A percentile compares a stretch with the other conserved stretches of the same genome.
These are phyloP conservation scores for Telmatherina bonti DNA, from an alignment of 2,797 vertebrate genomes.

Conservation along the genomic window DNA sequence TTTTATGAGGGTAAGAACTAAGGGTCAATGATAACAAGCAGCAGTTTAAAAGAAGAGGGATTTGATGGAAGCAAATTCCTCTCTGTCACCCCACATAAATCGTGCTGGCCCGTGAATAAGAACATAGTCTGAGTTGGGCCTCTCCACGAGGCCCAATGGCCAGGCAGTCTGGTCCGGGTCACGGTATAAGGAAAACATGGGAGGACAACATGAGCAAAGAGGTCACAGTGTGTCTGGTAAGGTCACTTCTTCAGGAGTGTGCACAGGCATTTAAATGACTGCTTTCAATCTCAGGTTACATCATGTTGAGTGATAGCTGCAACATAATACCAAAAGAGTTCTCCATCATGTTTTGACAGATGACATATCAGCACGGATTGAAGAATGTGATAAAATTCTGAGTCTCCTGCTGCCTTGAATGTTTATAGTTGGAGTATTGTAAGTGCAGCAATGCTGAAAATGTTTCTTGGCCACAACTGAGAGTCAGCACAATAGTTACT, in stretches of 20 bases:
- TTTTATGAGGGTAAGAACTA: slow-evolving; percentile 73
- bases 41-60: slow-evolving; percentile 72
- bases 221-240: slow-evolving; percentile 71
- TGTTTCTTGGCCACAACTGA: slow-evolving; percentile 40
- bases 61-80: slow-evolving; percentile 83
- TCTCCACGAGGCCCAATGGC: slow-evolving; percentile 46
- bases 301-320: slow-evolving; percentile 50
- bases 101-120: slow-evolving; percentile 67
- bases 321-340: slow-evolving; percentile 54
- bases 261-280: slow-evolving; percentile 57
- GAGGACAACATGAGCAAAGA: slow-evolving; percentile 45
- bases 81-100: slow-evolving; percentile 84
- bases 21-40: slow-evolving; percentile 82
- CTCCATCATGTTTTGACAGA: slow-evolving; percentile 59
- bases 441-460: slow-evolving; percentile 16
- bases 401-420: slow-evolving; percentile 20
- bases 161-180: slow-evolving; percentile 42
- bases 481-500: slow-evolving; percentile 60
- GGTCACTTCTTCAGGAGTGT: slow-evolving; percentile 58
- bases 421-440: slow-evolving; percentile 29
- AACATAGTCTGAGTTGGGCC: slow-evolving; percentile 56
- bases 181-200: slow-evolving; percentile 59
- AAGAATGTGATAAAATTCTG: slow-evolving; percentile 29
- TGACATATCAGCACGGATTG: slow-evolving; percentile 33
- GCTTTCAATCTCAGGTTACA: slow-evolving; percentile 67